A percentile compares a stretch with the other conserved stretches of the same genome.
phyloP scores from a whole-genome alignment of 1,140 invertebrate species.

The Agrypnia vestita region DNA sequence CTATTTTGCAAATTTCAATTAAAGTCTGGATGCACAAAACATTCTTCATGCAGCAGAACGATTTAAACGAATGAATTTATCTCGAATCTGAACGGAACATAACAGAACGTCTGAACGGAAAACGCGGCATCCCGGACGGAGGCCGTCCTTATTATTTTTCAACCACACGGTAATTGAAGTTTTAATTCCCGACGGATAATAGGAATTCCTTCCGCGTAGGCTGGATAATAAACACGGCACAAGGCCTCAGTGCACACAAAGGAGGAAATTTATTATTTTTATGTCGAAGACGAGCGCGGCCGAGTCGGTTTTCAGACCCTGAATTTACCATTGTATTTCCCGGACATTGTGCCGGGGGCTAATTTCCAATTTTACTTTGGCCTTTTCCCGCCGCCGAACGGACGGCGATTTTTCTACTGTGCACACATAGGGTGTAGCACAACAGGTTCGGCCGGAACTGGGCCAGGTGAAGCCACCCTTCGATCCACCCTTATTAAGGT shows the following conservation, averaged over 20 bases:
- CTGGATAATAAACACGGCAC: background rate
- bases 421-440: too few relatives aligned
- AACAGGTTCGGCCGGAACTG: too few relatives aligned
- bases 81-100: background rate
- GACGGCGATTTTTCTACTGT: background rate
- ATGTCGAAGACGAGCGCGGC: background rate
- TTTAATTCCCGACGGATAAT: background rate
- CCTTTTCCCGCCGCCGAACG: constrained; percentile 3
- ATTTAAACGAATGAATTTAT: background rate
- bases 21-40: too few relatives aligned
- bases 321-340: constrained; percentile 14
- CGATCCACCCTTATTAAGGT: too few relatives aligned
- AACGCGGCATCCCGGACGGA: background rate
- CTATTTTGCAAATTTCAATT: too few relatives aligned
- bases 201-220: background rate
- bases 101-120: too few relatives aligned
- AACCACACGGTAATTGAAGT: background rate
- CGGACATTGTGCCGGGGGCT: constrained; percentile 1
- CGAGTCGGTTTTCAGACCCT: background rate
- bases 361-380: constrained; percentile 15
- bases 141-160: background rate
- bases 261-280: background rate
- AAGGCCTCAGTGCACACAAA: background rate
- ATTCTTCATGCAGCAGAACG: too few relatives aligned
- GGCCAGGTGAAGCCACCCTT: too few relatives aligned